Percentiles rank a stretch among this genome's conserved stretches.
Conservation (phyloP, 2,113 vertebrate species). For the Dunckerocampus dactyliophorus region DNA sequence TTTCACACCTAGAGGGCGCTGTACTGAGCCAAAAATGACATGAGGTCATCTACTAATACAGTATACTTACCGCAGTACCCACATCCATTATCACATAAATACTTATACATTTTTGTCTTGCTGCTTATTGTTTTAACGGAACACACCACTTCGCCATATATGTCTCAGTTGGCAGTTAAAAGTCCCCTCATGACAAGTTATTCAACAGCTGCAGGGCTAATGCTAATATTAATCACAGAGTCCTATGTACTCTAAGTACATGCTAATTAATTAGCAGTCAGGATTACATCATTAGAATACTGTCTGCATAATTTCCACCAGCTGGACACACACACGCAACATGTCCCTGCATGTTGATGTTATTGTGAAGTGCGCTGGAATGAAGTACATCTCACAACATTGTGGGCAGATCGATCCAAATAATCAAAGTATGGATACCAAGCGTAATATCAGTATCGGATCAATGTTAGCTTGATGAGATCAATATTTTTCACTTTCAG, state of each 20-base stretch:
- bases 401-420: neutral
- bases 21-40: no score
- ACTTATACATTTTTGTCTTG: no score
- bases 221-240: constrained; percentile 17
- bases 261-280: constrained; percentile 28
- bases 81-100: no score
- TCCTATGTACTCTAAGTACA: neutral
- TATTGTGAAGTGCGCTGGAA: constrained; percentile 13
- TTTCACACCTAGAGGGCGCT: no score
- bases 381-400: constrained; percentile 1
- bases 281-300: constrained; percentile 27
- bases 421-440: no score
- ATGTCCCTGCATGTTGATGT: constrained; percentile 17
- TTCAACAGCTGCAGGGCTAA: constrained; percentile 2
- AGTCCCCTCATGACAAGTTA: neutral
- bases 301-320: constrained; percentile 45
- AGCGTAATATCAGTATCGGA: no score
- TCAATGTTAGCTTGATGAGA: no score
- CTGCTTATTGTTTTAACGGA: no score
- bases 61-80: no score
- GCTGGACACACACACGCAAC: constrained; percentile 22
- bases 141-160: neutral
- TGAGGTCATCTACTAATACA: no score
- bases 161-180: neutral
- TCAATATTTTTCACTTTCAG: no score